Conservation (phyloP, 2,888 invertebrate species). For the Carcina quercana region DNA sequence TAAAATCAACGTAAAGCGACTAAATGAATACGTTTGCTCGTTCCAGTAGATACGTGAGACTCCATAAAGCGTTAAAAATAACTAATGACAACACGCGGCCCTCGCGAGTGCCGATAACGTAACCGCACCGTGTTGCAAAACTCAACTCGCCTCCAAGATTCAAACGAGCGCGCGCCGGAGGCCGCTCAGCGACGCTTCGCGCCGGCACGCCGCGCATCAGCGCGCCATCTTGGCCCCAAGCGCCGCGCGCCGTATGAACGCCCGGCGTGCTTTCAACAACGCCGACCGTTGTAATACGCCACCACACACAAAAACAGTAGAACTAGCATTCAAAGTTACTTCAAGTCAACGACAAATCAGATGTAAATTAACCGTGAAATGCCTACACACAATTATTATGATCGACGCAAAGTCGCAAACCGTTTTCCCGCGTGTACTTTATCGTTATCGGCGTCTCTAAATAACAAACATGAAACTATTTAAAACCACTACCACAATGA, state of each 20-base stretch:
- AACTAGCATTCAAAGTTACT: slow-evolving; percentile 14
- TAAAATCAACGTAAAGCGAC: slow-evolving; percentile 48
- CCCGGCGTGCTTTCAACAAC: slow-evolving; percentile 53
- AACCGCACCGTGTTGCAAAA: slow-evolving; percentile 63
- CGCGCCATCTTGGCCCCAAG: slow-evolving; percentile 62
- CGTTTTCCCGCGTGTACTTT: slow-evolving; percentile 61
- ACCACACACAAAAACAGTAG: slow-evolving; percentile 19
- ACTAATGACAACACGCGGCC: slow-evolving; percentile 68
- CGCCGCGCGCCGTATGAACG: slow-evolving; percentile 38
- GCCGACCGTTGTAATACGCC: slow-evolving; percentile 23
- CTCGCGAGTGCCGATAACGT: slow-evolving; percentile 58
- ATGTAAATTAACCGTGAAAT: neutral
- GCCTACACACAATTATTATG: slow-evolving; percentile 6
- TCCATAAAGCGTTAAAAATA: slow-evolving; percentile 62
- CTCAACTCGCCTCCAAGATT: slow-evolving; percentile 45
- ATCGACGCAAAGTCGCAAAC: slow-evolving; percentile 18
- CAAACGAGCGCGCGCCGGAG: slow-evolving; percentile 61
- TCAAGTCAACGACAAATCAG: slow-evolving; percentile 4
- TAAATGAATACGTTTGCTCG: slow-evolving; percentile 48
- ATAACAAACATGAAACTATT: slow-evolving; percentile 34
- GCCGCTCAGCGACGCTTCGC: slow-evolving; percentile 41
- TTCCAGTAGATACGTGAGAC: slow-evolving; percentile 34
- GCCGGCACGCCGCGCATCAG: slow-evolving; percentile 67
- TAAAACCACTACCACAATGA: slow-evolving; percentile 21
- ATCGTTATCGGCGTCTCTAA: slow-evolving; percentile 39